phyloP scores from a whole-genome alignment of 1,140 invertebrate genomes.

The Liolophura sinensis region DNA sequence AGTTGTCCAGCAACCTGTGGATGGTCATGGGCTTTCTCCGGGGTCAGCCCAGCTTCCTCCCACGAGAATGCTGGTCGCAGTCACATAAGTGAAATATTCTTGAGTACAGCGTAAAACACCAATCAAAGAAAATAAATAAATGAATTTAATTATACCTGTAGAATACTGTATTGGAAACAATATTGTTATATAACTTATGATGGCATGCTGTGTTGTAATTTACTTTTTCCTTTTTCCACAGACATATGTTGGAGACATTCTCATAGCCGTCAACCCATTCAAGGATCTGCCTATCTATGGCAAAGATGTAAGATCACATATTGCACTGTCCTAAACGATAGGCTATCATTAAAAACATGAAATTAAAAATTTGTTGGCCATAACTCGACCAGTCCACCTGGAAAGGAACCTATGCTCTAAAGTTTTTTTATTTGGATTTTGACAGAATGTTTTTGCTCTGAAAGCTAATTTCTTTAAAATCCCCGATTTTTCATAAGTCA shows the following conservation, averaged over 20 bases:
- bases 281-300: constrained; percentile 77
- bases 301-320: constrained; percentile 63
- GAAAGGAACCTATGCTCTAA: background rate
- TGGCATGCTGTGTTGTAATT: background rate
- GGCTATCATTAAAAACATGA: background rate
- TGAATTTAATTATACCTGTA: too few relatives aligned
- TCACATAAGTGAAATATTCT: too few relatives aligned
- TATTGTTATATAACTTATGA: too few relatives aligned
- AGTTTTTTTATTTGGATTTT: background rate
- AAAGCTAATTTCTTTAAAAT: too few relatives aligned
- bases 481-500: too few relatives aligned
- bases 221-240: constrained; percentile 24
- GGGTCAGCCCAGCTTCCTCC: too few relatives aligned
- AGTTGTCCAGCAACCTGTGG: too few relatives aligned
- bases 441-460: background rate
- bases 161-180: too few relatives aligned
- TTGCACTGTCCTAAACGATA: constrained; percentile 1
- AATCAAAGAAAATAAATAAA: too few relatives aligned
- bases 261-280: constrained; percentile 86
- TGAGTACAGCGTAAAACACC: too few relatives aligned
- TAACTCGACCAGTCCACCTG: background rate
- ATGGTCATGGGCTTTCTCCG: too few relatives aligned
- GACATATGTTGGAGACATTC: constrained; percentile 85
- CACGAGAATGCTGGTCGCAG: too few relatives aligned
- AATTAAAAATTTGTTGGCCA: background rate